A percentile compares a stretch with the other conserved stretches of the same genome.
Conservation (phyloP, 2,113 vertebrate species). For the Cochlearius cochlearius region DNA sequence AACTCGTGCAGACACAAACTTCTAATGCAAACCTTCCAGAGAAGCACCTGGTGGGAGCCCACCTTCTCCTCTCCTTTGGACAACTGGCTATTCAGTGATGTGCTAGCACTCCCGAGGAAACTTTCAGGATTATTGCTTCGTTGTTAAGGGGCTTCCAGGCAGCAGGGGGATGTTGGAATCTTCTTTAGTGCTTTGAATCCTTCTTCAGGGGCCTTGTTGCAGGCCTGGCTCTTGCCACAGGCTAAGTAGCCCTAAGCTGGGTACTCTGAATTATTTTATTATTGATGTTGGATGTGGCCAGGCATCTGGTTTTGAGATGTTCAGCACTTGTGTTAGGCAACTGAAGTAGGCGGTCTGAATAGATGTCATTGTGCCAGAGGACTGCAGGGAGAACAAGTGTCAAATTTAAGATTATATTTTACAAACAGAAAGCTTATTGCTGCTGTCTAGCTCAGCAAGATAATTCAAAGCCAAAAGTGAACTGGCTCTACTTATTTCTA, state of each 20-base stretch:
- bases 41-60: background rate
- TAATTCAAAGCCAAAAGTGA: constrained; percentile 28
- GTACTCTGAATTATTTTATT: background rate
- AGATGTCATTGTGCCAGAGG: constrained; percentile 23
- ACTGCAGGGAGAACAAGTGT: constrained; percentile 5
- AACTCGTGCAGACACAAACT: background rate
- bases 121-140: background rate
- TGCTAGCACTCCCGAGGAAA: background rate
- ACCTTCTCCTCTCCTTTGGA: background rate
- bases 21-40: background rate
- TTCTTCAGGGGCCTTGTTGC: background rate
- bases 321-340: background rate
- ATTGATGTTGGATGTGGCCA: constrained; percentile 10
- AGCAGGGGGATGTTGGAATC: background rate
- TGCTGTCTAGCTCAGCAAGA: background rate
- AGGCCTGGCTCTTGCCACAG: background rate
- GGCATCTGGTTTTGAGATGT: background rate
- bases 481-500: background rate
- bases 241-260: background rate
- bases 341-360: background rate
- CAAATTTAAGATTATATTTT: constrained; percentile 58
- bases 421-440: constrained; percentile 34
- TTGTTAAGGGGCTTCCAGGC: background rate
- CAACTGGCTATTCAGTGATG: background rate
- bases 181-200: background rate